These are phyloP conservation scores for Heliocidaris erythrogramma DNA, from an alignment of 35 echinoderm and acorn worm species.

Conservation along the genomic window DNA sequence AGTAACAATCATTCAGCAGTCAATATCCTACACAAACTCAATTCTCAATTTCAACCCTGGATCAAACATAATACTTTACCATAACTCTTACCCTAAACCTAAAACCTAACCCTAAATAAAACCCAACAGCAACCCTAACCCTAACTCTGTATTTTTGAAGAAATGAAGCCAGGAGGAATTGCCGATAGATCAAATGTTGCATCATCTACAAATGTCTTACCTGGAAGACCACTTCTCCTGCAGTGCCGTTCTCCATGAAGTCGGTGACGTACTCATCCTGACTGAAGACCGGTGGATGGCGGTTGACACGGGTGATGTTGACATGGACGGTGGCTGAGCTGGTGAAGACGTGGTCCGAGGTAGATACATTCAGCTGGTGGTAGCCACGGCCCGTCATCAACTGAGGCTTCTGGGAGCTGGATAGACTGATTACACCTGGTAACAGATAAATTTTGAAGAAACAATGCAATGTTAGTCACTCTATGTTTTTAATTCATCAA, in stretches of 20 bases:
- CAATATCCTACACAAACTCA: too few species aligned
- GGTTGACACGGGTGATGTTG: constrained; percentile 71
- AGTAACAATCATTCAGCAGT: too few species aligned
- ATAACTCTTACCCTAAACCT: too few species aligned
- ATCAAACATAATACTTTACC: too few species aligned
- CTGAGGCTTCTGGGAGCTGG: constrained; percentile 72
- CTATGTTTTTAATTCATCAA: too few species aligned
- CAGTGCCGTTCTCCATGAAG: constrained; percentile 80
- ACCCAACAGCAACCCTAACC: too few species aligned
- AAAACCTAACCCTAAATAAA: too few species aligned
- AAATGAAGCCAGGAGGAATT: too few species aligned
- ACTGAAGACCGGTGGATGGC: constrained; percentile 77
- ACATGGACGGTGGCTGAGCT: constrained; percentile 76
- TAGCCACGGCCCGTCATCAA: constrained; percentile 42
- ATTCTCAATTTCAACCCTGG: too few species aligned
- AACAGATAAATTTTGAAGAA: not conserved
- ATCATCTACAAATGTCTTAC: not conserved
- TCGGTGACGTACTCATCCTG: constrained; percentile 73
- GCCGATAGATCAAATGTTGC: too few species aligned
- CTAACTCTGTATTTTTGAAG: too few species aligned
- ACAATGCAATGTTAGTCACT: not conserved
- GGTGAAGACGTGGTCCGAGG: constrained; percentile 92
- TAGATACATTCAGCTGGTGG: constrained; percentile 81
- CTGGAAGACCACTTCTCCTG: constrained; percentile 68
- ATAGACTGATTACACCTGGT: constrained; percentile 81